Conservation (phyloP, 2,113 vertebrate species). For the Condylura cristata region DNA sequence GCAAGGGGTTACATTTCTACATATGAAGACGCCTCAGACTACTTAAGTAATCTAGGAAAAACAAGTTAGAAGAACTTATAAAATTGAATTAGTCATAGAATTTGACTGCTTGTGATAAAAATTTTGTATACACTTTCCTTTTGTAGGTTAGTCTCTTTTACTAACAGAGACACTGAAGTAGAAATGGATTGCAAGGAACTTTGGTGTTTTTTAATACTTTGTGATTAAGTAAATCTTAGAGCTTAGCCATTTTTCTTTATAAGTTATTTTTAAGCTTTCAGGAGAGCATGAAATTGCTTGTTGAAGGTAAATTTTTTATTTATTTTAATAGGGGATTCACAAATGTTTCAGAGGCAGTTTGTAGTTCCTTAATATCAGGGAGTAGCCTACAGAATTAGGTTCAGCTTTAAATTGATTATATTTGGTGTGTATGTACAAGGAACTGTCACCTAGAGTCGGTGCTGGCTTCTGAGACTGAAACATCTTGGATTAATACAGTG, state of each 20-base stretch:
- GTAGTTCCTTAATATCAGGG: background rate
- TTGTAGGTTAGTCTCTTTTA: conserved; percentile 25
- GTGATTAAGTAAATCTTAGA: conserved; percentile 25
- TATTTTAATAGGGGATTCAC: conserved; percentile 26
- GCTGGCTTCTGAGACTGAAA: background rate
- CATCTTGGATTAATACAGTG: background rate
- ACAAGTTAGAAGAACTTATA: background rate
- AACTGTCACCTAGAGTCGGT: background rate
- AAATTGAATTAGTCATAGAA: background rate
- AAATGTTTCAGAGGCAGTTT: conserved; percentile 16
- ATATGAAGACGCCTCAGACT: background rate
- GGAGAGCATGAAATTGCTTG: background rate
- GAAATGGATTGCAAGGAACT: background rate
- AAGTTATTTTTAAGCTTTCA: conserved; percentile 37
- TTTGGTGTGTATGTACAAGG: background rate
- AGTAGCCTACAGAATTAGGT: background rate
- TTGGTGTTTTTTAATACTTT: conserved; percentile 43
- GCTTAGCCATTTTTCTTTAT: background rate
- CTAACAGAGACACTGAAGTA: background rate
- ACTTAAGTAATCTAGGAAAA: conserved; percentile 18
- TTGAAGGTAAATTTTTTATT: conserved; percentile 25
- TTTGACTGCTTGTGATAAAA: background rate
- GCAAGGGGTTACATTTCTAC: background rate
- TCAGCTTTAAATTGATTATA: background rate
- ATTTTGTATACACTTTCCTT: conserved; percentile 40